Percentiles rank a stretch among this genome's conserved stretches.
These are phyloP conservation scores for Acipenser transmontanus DNA, from an alignment of 2,797 vertebrate genomes.

Conservation along the genomic window DNA sequence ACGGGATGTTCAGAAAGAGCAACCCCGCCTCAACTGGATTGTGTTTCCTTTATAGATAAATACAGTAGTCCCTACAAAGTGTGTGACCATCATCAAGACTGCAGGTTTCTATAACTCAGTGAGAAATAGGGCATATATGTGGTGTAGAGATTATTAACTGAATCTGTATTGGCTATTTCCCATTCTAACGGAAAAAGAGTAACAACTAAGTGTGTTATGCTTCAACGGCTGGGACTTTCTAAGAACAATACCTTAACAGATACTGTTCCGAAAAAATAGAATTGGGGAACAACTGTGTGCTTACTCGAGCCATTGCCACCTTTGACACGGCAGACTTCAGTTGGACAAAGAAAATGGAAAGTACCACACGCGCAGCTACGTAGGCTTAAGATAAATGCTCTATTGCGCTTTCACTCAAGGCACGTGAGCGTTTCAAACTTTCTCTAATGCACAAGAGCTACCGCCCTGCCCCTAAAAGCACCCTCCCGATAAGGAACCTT, in stretches of 20 bases:
- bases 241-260: no score
- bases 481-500: not conserved
- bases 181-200: no score
- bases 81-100: not conserved
- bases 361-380: constrained; percentile 31
- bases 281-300: not conserved
- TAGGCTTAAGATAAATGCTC: constrained; percentile 24
- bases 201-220: no score
- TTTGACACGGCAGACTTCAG: constrained; percentile 34
- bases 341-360: constrained; percentile 28
- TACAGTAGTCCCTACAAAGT: no score
- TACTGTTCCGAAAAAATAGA: not conserved
- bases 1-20: no score
- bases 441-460: constrained; percentile 8
- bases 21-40: no score
- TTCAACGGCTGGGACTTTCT: no score
- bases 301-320: constrained; percentile 13
- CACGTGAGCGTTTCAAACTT: constrained; percentile 14
- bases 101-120: no score
- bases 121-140: no score
- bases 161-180: no score
- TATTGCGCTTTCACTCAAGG: not conserved
- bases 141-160: no score
- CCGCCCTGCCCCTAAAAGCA: constrained; percentile 7
- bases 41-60: no score